phyloP scores from a whole-genome alignment of 2,113 vertebrate species.

The Leucoraja erinaceus region DNA sequence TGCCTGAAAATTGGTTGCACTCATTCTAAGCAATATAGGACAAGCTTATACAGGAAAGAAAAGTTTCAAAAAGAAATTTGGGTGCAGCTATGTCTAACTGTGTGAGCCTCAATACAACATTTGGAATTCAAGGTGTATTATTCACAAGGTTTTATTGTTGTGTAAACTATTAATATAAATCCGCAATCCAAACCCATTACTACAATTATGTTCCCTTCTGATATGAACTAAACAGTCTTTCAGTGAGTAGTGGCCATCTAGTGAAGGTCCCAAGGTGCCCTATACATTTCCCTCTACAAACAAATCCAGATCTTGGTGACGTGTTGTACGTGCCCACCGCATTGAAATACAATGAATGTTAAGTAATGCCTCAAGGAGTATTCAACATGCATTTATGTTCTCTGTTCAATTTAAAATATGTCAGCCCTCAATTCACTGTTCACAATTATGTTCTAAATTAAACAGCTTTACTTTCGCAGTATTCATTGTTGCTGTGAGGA shows the following conservation, averaged over 20 bases:
- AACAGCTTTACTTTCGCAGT: constrained; percentile 13
- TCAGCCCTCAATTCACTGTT: neutral
- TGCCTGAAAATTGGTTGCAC: constrained; percentile 24
- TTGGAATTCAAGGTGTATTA: neutral
- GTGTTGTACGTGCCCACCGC: neutral
- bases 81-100: neutral
- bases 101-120: neutral
- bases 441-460: constrained; percentile 11
- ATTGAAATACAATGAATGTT: constrained; percentile 19
- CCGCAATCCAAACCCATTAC: constrained; percentile 60
- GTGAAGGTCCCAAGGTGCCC: constrained; percentile 31
- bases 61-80: neutral
- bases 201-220: constrained; percentile 58
- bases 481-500: neutral
- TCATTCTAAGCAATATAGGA: neutral
- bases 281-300: neutral
- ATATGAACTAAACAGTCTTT: constrained; percentile 57
- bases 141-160: constrained; percentile 67
- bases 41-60: constrained; percentile 17
- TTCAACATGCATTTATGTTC: constrained; percentile 24
- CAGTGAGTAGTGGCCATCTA: constrained; percentile 56
- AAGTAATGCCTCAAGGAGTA: constrained; percentile 17
- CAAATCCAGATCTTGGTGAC: neutral
- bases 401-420: constrained; percentile 18
- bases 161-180: constrained; percentile 68